Percentiles rank a stretch among this genome's conserved stretches.
Conservation (phyloP, 2,888 invertebrate genomes). For the Caenorhabditis sp. region DNA sequence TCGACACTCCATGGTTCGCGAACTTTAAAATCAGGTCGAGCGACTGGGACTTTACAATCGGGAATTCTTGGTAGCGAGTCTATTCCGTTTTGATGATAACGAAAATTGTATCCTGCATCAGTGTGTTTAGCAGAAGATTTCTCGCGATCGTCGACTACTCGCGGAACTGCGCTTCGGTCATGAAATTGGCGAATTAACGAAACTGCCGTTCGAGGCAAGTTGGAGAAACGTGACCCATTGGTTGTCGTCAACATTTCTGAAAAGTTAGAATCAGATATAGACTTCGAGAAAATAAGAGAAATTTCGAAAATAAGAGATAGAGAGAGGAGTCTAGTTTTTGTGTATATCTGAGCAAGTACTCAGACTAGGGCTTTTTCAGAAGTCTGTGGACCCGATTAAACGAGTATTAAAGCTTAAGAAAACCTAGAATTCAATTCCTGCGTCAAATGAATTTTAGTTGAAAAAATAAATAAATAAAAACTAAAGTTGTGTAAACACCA, state of each 20-base stretch:
- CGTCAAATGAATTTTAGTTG: too few species aligned
- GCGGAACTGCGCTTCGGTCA: slow-evolving; percentile 63
- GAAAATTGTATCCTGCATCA: slow-evolving; percentile 59
- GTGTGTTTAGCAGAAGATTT: slow-evolving; percentile 45
- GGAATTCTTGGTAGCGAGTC: slow-evolving; percentile 67
- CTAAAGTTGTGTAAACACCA: too few species aligned
- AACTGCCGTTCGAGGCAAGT: slow-evolving; percentile 1
- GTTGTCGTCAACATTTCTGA: slow-evolving; percentile 12
- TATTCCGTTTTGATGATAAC: slow-evolving; percentile 66
- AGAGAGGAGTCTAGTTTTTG: too few species aligned
- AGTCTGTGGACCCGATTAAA: too few species aligned
- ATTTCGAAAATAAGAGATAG: too few species aligned
- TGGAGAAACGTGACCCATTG: slow-evolving; percentile 10
- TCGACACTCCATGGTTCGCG: slow-evolving; percentile 53
- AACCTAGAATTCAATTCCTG: too few species aligned
- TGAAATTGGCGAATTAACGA: slow-evolving; percentile 44
- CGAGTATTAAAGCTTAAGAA: too few species aligned
- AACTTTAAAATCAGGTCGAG: slow-evolving; percentile 57
- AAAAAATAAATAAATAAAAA: too few species aligned
- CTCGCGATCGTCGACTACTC: slow-evolving; percentile 66
- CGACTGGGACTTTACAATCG: slow-evolving; percentile 55
- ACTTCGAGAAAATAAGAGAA: too few species aligned
- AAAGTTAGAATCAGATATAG: not conserved
- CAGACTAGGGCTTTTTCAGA: too few species aligned
- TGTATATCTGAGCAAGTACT: too few species aligned